These are phyloP conservation scores for Drosophila subsilvestris DNA, from an alignment of 2,888 invertebrate species.

Conservation along the genomic window DNA sequence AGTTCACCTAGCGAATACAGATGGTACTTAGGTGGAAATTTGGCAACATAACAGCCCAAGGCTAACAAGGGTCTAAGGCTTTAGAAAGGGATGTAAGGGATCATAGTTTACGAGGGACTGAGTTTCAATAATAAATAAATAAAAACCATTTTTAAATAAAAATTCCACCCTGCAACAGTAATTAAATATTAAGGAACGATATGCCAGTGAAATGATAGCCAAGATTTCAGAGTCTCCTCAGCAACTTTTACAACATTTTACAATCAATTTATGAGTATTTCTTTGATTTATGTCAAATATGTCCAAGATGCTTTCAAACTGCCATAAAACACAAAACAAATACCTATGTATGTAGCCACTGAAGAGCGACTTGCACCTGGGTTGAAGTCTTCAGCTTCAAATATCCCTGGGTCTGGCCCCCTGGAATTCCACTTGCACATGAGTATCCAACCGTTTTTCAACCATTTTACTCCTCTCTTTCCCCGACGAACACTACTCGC, in stretches of 20 bases:
- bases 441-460: slow-evolving; percentile 2
- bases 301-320: slow-evolving; percentile 2
- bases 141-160: too few species aligned
- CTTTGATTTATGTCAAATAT: slow-evolving; percentile 14
- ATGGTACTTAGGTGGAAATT: too few species aligned
- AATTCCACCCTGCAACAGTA: too few species aligned
- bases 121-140: too few species aligned
- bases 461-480: not conserved
- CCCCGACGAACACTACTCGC: not conserved
- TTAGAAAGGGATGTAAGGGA: too few species aligned
- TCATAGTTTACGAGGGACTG: too few species aligned
- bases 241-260: not conserved
- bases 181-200: too few species aligned
- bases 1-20: not conserved
- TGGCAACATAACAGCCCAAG: too few species aligned
- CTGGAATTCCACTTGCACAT: slow-evolving; percentile 2
- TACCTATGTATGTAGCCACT: not conserved
- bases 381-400: not conserved
- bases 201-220: too few species aligned
- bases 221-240: not conserved
- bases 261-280: not conserved
- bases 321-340: not conserved
- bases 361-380: slow-evolving; percentile 12
- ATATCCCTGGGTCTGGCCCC: slow-evolving; percentile 12
- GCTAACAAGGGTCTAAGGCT: too few species aligned